Conservation (phyloP, 2,113 vertebrate genomes). For the Pavo muticus region DNA sequence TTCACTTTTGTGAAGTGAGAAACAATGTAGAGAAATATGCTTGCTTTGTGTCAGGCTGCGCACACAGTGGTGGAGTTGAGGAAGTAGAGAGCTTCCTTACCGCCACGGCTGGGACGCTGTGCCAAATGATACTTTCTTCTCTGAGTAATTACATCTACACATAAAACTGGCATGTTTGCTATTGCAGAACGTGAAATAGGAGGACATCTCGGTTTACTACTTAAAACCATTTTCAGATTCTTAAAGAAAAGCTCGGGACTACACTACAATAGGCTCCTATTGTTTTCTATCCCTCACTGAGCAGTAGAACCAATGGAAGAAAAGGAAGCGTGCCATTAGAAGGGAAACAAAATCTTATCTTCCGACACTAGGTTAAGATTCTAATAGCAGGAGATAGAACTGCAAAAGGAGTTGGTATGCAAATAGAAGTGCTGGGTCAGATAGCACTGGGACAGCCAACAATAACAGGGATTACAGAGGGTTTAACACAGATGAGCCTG, state of each 20-base stretch:
- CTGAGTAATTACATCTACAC: neutral
- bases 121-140: neutral
- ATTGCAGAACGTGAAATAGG: neutral
- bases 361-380: neutral
- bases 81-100: conserved; percentile 27
- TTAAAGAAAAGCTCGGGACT: neutral
- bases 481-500: neutral
- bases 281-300: neutral
- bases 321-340: neutral
- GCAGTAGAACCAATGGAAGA: neutral
- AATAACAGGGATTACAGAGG: neutral
- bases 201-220: accelerated
- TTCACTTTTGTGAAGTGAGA: neutral
- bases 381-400: neutral
- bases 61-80: neutral
- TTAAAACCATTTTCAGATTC: neutral
- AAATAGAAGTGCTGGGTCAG: neutral
- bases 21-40: neutral
- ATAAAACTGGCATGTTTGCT: neutral
- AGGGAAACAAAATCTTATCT: neutral
- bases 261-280: neutral
- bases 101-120: neutral
- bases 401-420: neutral
- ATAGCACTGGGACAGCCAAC: neutral
- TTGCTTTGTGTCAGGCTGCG: neutral